Evolutionary conservation across 2,888 invertebrate genomes (phyloP).

Genomic region (Rhopalosiphum nymphaeae): DNA sequence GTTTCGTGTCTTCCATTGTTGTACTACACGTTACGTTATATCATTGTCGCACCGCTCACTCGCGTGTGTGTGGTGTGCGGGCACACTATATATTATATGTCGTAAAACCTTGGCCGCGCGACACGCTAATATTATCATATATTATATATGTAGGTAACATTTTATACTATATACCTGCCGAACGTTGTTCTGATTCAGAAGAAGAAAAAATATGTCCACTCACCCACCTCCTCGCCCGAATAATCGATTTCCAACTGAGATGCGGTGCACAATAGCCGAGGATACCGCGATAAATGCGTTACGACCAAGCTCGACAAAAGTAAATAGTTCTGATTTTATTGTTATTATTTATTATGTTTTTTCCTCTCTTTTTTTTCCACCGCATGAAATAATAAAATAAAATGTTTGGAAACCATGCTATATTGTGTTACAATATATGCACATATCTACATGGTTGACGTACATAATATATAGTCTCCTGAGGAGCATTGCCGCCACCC

Average conservation of each 20-base stretch:
- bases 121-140: neutral
- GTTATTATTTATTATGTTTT: slow-evolving; percentile 20
- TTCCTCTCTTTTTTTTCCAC: neutral
- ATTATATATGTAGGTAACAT: neutral
- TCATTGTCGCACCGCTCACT: neutral
- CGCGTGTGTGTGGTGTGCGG: neutral
- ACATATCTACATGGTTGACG: neutral
- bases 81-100: neutral
- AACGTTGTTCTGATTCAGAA: neutral
- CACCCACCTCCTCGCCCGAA: neutral
- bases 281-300: neutral
- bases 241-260: slow-evolving; percentile 40
- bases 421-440: neutral
- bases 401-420: neutral
- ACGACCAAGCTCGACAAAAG: neutral
- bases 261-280: neutral
- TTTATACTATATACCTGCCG: neutral
- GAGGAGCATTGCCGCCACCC: neutral
- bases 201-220: neutral
- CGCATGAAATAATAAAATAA: neutral
- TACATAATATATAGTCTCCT: neutral
- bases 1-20: slow-evolving; percentile 24
- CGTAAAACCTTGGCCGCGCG: slow-evolving; percentile 28
- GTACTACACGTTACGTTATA: neutral
- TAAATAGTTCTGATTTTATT: slow-evolving; percentile 30